Base-by-base conservation (phyloP, 1,140 invertebrate species). In the Philotrypesis tridentata region DNA sequence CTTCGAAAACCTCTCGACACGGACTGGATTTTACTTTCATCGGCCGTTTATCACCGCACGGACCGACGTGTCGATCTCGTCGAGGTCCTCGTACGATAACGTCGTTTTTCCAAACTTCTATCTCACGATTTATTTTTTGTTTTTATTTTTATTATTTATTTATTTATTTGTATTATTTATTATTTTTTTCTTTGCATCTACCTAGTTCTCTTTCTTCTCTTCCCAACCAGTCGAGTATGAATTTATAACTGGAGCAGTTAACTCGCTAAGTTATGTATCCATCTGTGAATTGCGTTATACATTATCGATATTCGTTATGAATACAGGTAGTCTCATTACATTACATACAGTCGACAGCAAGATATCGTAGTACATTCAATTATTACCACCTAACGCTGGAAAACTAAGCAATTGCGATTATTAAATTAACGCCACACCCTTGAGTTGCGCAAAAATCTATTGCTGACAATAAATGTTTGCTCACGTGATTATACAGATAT, bases 21-120 rank as follows among this genome's bases (percentile, higher is more conserved):
- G 70, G 1, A 25, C 9, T 72, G n/a, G 60, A 76, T 31, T 65
- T 63, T 76, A 76, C 60, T 75, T 75, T 75, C 74, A 37, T 65
- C 60, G 23, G 5, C 12, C 14, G 37, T 43, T 43, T 72, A 68
- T 48, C 75, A 29, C 12, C n/a, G n/a, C n/a, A n/a, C n/a, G 29
- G 63, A 68, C 29, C 8, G 7, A 48, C 25, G 2, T 67, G 29
- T 48, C 25, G 12, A 23, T 77, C n/a, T n/a, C n/a, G 60, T 48
- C 61, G 75, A 77, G 75, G 37, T 68, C 75, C 25, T 67, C 75
- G 63, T 14, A 25, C 33, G 63, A 48, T 77, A 76, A 3, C 40
- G 12, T 33, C 2, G 21, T 5, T 37, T 77, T 77, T 68, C 75
- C 33, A 68, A 67, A 77, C 37, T 12, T 23, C 7, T 11, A 60